Conservation (phyloP, 1,140 invertebrate genomes). For the Cataglyphis hispanica region DNA sequence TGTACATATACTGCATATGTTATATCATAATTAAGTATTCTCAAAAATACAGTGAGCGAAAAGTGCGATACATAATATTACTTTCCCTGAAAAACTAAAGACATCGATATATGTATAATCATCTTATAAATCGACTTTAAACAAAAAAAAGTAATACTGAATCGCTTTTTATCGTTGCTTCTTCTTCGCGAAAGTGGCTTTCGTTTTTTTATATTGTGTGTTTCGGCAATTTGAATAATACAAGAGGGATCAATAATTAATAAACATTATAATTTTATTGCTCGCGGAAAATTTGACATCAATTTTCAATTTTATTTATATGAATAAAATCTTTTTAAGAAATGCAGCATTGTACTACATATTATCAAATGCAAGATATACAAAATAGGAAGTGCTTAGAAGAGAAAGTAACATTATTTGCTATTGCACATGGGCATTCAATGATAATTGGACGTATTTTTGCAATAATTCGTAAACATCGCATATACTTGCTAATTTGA, state of each 20-base stretch:
- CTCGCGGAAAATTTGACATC: no score
- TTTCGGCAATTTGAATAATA: no score
- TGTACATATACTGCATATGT: no score
- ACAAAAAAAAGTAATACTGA: no score
- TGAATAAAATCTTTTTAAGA: conserved; percentile 9
- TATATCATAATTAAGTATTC: not conserved
- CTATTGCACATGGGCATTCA: conserved; percentile 24
- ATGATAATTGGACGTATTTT: conserved; percentile 35
- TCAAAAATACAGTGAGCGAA: not conserved
- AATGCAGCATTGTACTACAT: not conserved
- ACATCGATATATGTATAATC: not conserved
- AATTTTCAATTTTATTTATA: not conserved
- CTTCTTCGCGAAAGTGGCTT: no score
- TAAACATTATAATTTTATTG: no score
- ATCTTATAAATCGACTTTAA: no score
- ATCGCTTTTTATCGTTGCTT: no score
- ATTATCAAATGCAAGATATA: not conserved
- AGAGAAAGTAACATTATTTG: conserved; percentile 45
- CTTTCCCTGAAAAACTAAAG: not conserved
- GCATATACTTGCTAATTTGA: not conserved
- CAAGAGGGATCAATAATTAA: no score
- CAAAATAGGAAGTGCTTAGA: conserved; percentile 1
- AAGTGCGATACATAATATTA: not conserved
- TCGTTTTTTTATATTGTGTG: no score
- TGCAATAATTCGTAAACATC: not conserved